Base-by-base conservation (phyloP, 2,888 invertebrate species). In the Himalopsyche japonica region DNA sequence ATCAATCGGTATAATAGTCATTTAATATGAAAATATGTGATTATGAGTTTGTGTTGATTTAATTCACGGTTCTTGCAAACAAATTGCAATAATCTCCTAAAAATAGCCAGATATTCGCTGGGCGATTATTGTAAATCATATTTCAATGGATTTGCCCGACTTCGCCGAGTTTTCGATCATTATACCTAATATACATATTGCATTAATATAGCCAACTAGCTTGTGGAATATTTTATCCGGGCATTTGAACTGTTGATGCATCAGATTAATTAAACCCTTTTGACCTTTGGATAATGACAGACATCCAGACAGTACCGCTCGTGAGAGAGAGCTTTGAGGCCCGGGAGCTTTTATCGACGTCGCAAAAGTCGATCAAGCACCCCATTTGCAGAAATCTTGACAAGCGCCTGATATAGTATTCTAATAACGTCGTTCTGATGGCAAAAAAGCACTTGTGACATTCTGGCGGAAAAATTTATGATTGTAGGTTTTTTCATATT, bases 191-290 rank as follows among this genome's bases (percentile, higher is more conserved):
- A 78, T 78, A 64, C 82, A 82, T 82, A 78, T 34, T 30, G 30
- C 57, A 82, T 78, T 49, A 82, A 76, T 37, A 48, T 34, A 37
- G 37, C 30, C 24, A 37, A 49, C 57, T 24, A 82, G 57, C 78
- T 78, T 57, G 34, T 47, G 20, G 34, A 64, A 79, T 82, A 82
- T 79, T 82, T 79, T 70, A 79, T 79, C 47, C 79, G 79, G 30
- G 70, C 79, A 20, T 57, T 57, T 57, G 70, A 43, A 79, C 79
- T 48, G 79, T 70, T 82, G 79, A 79, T 32, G 79, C 79, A 82
- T 78, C 79, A 79, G 70, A 82, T 76, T 82, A 82, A 82, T 82
- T 82, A 82, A 82, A 79, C 37, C 64, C 79, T 70, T 79, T 82
- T 82, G 79, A 79, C 82, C 82, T 34, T 27, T 47, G 79, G 30